Percentiles rank a stretch among this genome's conserved stretches.
Conservation (phyloP, 1,140 invertebrate species). For the Drosophila bipectinata region DNA sequence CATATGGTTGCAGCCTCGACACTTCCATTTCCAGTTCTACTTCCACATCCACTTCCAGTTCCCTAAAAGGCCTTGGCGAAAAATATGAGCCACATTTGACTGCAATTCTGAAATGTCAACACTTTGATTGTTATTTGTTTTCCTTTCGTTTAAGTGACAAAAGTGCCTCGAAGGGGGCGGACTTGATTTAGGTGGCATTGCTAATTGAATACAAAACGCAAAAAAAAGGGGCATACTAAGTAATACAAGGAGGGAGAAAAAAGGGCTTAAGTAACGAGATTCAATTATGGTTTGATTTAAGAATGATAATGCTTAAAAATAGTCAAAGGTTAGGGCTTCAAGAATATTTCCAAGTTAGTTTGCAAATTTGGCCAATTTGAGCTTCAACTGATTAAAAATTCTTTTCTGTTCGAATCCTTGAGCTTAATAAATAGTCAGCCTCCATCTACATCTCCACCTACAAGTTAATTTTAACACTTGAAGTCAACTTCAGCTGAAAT, state of each 20-base stretch:
- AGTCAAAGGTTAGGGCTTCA: background rate
- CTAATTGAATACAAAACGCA: conserved; percentile 21
- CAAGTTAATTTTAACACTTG: conserved; percentile 20
- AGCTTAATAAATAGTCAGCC: conserved; percentile 6
- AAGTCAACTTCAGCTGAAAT: conserved; percentile 22
- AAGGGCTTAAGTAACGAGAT: background rate
- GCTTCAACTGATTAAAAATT: conserved; percentile 3
- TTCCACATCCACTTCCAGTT: background rate
- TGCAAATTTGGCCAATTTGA: background rate
- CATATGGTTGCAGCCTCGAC: conserved; percentile 16
- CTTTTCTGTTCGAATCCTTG: conserved; percentile 18
- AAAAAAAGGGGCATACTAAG: background rate
- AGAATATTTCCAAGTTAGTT: background rate
- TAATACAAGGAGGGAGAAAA: background rate
- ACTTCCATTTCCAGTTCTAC: conserved; percentile 17
- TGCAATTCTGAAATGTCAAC: conserved; percentile 56
- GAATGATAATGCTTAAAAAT: background rate
- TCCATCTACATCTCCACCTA: background rate
- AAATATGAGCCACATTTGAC: conserved; percentile 60
- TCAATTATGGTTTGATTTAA: background rate
- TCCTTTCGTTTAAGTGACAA: conserved; percentile 30
- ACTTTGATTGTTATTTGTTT: conserved; percentile 62
- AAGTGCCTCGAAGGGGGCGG: conserved; percentile 1
- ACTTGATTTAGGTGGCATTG: conserved; percentile 2
- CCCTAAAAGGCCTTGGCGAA: conserved; percentile 39